Conservation (phyloP, 2,797 vertebrate species). For the Propithecus perrieri region DNA sequence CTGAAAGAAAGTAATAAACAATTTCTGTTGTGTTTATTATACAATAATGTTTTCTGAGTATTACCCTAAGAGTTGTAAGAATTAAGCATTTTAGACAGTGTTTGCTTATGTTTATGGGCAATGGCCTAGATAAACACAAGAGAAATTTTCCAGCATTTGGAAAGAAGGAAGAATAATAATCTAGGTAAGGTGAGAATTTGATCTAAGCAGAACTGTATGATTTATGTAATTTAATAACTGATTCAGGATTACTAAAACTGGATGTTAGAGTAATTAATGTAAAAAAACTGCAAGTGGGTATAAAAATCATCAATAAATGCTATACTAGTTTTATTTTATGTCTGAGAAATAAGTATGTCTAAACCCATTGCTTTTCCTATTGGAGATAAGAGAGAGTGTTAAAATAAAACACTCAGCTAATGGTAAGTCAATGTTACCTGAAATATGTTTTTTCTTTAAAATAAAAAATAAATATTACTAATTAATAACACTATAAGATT, state of each 20-base stretch:
- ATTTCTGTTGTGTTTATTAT: neutral
- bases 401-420: neutral
- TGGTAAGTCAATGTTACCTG: neutral
- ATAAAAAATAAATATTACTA: neutral
- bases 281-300: conserved; percentile 38
- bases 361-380: neutral
- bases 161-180: neutral
- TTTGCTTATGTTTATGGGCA: neutral
- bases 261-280: conserved; percentile 79
- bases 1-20: neutral
- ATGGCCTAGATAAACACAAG: neutral
- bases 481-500: neutral
- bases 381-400: neutral
- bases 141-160: neutral
- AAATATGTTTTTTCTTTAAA: neutral
- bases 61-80: neutral
- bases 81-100: neutral
- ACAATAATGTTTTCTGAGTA: neutral
- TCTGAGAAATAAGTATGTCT: neutral
- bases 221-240: conserved; percentile 78
- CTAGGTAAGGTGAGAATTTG: conserved; percentile 71
- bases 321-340: neutral
- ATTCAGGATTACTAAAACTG: conserved; percentile 77
- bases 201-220: conserved; percentile 75
- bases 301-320: neutral